A percentile compares a stretch with the other conserved stretches of the same genome.
phyloP scores from a whole-genome alignment of 2,888 invertebrate genomes.

The Melinaea marsaeus region DNA sequence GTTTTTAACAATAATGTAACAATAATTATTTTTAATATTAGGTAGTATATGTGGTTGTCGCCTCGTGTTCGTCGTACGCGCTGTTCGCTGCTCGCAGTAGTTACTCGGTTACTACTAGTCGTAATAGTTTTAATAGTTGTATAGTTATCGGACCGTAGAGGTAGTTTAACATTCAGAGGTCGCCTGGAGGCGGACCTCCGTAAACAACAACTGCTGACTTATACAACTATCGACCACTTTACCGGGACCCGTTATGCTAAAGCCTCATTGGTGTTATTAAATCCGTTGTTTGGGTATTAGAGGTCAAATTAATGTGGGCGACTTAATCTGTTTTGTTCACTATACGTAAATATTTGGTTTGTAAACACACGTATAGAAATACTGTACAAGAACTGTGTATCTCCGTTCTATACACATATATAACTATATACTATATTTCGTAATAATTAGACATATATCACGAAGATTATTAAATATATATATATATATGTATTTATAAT shows the following conservation, averaged over 20 bases:
- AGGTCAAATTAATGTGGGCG: slow-evolving; percentile 25
- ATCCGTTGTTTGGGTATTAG: slow-evolving; percentile 20
- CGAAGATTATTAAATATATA: background rate
- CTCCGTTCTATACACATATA: background rate
- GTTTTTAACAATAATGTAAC: no score
- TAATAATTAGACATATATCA: background rate
- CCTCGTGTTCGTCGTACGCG: no score
- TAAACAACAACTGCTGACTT: slow-evolving; percentile 47
- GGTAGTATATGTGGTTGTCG: no score
- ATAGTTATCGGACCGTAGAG: slow-evolving; percentile 40
- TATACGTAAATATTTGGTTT: slow-evolving; percentile 26
- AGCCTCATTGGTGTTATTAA: slow-evolving; percentile 15
- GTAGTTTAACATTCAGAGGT: slow-evolving; percentile 56
- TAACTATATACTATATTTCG: background rate
- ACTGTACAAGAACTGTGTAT: background rate
- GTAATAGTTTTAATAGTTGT: slow-evolving; percentile 28
- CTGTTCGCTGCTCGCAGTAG: no score
- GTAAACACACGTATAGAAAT: background rate
- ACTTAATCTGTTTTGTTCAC: slow-evolving; percentile 32
- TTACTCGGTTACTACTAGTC: no score
- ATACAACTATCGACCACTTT: slow-evolving; percentile 41
- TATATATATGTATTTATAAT: background rate
- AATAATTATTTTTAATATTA: no score
- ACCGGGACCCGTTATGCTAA: slow-evolving; percentile 28
- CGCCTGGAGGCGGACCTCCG: slow-evolving; percentile 54